These are phyloP conservation scores for Chiroxiphia lanceolata DNA, from an alignment of 2,797 vertebrate genomes.

Conservation along the genomic window DNA sequence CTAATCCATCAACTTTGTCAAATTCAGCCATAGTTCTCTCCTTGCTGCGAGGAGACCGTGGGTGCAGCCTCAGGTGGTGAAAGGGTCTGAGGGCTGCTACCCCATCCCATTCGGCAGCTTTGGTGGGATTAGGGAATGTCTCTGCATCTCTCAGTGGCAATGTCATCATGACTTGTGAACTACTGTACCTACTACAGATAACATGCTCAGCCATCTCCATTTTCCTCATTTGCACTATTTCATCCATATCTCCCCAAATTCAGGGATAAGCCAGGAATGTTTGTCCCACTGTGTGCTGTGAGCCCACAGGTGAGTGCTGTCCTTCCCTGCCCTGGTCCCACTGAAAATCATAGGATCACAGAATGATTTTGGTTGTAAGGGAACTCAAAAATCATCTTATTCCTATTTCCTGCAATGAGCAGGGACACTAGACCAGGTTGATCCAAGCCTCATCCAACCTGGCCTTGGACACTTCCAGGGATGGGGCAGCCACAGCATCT, in stretches of 20 bases:
- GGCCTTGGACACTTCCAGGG: not conserved
- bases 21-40: not conserved
- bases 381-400: not conserved
- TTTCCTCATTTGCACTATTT: not conserved
- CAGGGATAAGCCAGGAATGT: not conserved
- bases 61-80: fast-evolving
- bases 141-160: not conserved
- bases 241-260: not conserved
- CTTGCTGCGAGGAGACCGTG: not conserved
- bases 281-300: not conserved
- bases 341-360: not conserved
- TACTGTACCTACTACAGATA: not conserved
- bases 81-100: not conserved
- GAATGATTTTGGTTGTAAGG: not conserved
- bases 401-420: not conserved
- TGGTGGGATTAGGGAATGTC: not conserved
- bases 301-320: not conserved
- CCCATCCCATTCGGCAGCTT: fast-evolving
- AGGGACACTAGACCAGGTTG: not conserved
- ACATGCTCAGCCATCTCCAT: fast-evolving
- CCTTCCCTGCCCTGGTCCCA: not conserved
- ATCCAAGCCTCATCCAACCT: not conserved
- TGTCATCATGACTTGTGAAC: fast-evolving
- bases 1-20: not conserved
- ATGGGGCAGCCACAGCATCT: not conserved